Evolutionary conservation across 1,140 invertebrate species (phyloP).

Genomic region (Drosophila pandora): DNA sequence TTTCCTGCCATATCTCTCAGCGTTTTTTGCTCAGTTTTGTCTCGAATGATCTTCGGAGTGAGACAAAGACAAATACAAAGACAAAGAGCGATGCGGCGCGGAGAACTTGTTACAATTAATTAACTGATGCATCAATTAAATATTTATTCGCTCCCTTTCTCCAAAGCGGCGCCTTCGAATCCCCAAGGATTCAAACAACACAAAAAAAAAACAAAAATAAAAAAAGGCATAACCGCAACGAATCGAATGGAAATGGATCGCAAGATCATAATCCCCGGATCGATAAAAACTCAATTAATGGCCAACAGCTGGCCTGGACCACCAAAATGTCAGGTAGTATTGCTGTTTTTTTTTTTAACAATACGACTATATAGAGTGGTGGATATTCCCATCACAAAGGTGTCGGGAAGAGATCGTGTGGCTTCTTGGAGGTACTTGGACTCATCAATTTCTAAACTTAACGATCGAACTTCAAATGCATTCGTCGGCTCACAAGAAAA

Average conservation of each 20-base stretch:
- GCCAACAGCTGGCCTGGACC: constrained; percentile 32
- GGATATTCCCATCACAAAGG: background rate
- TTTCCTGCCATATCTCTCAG: constrained; percentile 49
- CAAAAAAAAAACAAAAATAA: background rate
- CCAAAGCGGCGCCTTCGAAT: constrained; percentile 39
- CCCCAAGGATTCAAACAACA: constrained; percentile 41
- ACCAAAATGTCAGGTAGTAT: constrained; percentile 21
- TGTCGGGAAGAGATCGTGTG: background rate
- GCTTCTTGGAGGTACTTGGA: constrained; percentile 1
- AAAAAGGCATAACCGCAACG: background rate
- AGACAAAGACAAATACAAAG: background rate
- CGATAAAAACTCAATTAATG: constrained; percentile 79
- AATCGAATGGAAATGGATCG: background rate
- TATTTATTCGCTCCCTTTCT: constrained; percentile 40
- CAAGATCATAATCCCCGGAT: constrained; percentile 54
- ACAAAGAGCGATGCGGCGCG: constrained; percentile 2
- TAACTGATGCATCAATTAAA: constrained; percentile 78
- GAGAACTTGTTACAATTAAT: constrained; percentile 75
- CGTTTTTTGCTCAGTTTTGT: constrained; percentile 50
- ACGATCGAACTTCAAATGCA: constrained; percentile 1
- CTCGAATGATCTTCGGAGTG: background rate
- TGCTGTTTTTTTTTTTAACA: background rate
- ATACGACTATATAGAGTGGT: no score
- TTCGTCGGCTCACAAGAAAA: constrained; percentile 9
- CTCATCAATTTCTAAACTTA: constrained; percentile 11